Percentiles rank a stretch among this genome's conserved stretches.
phyloP scores from a whole-genome alignment of 2,888 invertebrate species.

The Hypercompe scribonia region DNA sequence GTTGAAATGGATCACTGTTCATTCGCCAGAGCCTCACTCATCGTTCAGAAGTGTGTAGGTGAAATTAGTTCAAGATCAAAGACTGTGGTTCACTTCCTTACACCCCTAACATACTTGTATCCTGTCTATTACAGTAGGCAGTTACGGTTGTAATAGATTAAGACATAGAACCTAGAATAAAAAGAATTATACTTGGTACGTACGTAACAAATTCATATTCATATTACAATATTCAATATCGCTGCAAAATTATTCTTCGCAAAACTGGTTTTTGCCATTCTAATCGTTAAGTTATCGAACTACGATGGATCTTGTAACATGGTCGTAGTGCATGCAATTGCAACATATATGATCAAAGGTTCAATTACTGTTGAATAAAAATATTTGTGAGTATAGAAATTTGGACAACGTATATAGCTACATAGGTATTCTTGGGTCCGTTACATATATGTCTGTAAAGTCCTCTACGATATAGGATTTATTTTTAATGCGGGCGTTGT shows the following conservation, averaged over 20 bases:
- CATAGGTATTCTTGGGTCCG: no score
- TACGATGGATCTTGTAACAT: not conserved
- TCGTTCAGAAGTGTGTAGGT: no score
- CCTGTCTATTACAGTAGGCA: no score
- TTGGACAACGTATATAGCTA: not conserved
- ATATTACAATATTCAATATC: constrained; percentile 22
- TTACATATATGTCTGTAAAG: no score
- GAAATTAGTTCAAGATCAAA: no score
- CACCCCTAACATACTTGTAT: no score
- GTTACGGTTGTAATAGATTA: constrained; percentile 33
- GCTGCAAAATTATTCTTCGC: constrained; percentile 37
- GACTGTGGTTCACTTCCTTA: no score
- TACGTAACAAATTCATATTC: constrained; percentile 38
- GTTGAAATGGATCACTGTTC: no score
- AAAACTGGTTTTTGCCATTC: constrained; percentile 25
- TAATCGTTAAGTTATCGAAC: constrained; percentile 18
- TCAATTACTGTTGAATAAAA: not conserved
- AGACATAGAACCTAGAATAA: constrained; percentile 26
- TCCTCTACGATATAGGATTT: no score
- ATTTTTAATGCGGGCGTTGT: no score
- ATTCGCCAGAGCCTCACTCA: no score
- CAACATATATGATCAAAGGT: not conserved
- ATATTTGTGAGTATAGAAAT: no score
- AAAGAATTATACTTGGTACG: constrained; percentile 9
- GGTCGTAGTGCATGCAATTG: not conserved